A percentile compares a stretch with the other conserved stretches of the same genome.
Evolutionary conservation across 2,888 invertebrate species (phyloP).

Genomic region (Sepiola atlantica): DNA sequence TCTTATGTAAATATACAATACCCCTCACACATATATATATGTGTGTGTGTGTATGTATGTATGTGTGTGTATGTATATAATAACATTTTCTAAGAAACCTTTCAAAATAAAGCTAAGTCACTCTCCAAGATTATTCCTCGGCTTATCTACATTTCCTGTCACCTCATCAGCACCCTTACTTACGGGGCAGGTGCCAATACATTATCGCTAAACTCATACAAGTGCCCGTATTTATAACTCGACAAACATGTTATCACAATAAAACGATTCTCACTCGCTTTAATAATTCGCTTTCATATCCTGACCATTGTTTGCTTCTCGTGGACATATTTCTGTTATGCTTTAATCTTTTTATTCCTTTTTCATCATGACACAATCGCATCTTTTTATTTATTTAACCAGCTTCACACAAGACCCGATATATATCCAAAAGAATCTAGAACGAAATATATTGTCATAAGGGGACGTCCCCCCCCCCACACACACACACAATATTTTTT

Average conservation of each 20-base stretch:
- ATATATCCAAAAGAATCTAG: neutral
- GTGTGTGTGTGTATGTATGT: neutral
- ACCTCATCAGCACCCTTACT: neutral
- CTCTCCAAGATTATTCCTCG: neutral
- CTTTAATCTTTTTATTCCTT: neutral
- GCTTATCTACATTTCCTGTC: neutral
- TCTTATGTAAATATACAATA: no score
- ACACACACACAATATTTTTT: neutral
- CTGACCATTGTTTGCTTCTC: neutral
- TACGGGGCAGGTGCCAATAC: neutral
- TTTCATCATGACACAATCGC: neutral
- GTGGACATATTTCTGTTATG: neutral
- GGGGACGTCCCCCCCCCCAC: neutral
- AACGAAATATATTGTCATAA: neutral
- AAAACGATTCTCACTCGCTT: neutral
- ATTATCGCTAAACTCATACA: neutral
- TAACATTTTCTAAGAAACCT: neutral
- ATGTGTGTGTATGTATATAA: neutral
- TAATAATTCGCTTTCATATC: constrained; percentile 9
- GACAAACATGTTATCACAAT: neutral
- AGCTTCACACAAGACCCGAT: neutral
- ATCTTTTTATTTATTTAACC: neutral
- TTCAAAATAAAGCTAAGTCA: neutral
- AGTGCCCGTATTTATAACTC: constrained; percentile 2
- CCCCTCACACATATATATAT: neutral